phyloP scores from a whole-genome alignment of 2,888 invertebrate species.

The Deilephila elpenor region DNA sequence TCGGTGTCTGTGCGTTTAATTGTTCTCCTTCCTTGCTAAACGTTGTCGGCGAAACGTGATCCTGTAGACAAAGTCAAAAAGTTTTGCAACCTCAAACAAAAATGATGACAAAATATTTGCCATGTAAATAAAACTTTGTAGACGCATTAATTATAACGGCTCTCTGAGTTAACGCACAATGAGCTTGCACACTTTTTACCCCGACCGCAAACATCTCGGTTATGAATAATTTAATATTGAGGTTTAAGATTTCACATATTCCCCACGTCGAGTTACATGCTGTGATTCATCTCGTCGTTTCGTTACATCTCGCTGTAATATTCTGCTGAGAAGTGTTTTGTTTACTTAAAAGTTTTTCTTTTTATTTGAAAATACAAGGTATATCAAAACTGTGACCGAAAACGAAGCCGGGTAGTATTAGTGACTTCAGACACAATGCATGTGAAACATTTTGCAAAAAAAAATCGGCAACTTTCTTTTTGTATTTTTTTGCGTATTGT shows the following conservation, averaged over 20 bases:
- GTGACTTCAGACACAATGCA: too few species aligned
- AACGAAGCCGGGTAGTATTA: too few species aligned
- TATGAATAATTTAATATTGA: conserved; percentile 4
- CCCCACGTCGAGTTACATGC: neutral
- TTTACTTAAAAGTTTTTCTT: too few species aligned
- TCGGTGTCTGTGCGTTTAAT: conserved; percentile 7
- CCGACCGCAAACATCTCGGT: neutral
- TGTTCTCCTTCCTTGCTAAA: neutral
- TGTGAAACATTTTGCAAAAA: too few species aligned
- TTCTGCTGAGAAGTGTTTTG: neutral
- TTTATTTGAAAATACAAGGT: too few species aligned
- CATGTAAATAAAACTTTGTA: conserved; percentile 31
- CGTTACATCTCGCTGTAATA: neutral
- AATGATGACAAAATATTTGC: conserved; percentile 29
- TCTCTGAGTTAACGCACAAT: neutral
- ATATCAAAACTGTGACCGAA: too few species aligned
- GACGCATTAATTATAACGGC: conserved; percentile 6
- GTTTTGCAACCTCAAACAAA: conserved; percentile 18
- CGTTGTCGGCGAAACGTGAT: neutral
- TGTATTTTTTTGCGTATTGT: too few species aligned
- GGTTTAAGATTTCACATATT: neutral
- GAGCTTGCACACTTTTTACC: neutral
- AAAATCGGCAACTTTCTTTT: too few species aligned
- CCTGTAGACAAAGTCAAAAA: conserved; percentile 33
- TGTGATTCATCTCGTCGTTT: neutral